A percentile compares a stretch with the other conserved stretches of the same genome.
phyloP scores from a whole-genome alignment of 2,888 invertebrate genomes.

The Antitype chi region DNA sequence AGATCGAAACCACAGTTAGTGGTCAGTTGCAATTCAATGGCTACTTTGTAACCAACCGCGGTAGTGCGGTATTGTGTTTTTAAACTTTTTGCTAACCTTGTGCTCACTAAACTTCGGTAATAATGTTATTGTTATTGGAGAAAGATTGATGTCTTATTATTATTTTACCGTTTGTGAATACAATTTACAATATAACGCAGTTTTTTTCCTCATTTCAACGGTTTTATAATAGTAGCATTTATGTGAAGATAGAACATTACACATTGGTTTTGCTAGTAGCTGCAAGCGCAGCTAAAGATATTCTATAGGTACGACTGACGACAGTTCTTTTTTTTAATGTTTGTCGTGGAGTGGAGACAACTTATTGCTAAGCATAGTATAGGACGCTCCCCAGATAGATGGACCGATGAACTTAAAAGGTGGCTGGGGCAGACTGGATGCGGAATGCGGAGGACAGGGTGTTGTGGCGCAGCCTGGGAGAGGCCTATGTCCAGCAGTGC shows the following conservation, averaged over 20 bases:
- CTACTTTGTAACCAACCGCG: conserved; percentile 55
- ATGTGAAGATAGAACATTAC: background rate
- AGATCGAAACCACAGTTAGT: conserved; percentile 54
- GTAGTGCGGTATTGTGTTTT: conserved; percentile 50
- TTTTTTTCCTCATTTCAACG: conserved; percentile 12
- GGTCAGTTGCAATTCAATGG: conserved; percentile 38
- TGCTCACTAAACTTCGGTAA: conserved; percentile 34
- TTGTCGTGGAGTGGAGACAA: too few relatives aligned
- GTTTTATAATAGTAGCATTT: background rate
- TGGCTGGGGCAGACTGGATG: too few relatives aligned
- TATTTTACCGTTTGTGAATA: conserved; percentile 4
- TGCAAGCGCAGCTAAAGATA: background rate
- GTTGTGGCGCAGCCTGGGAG: too few relatives aligned
- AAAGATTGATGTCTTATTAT: conserved; percentile 12
- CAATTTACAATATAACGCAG: background rate
- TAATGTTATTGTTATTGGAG: conserved; percentile 35
- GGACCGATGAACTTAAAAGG: too few relatives aligned
- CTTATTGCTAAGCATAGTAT: too few relatives aligned
- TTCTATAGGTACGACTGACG: background rate
- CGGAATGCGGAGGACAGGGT: too few relatives aligned
- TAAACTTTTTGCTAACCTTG: conserved; percentile 57
- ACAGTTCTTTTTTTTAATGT: background rate
- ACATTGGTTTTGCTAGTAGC: background rate
- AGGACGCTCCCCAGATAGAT: too few relatives aligned
- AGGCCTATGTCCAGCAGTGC: background rate